Base-by-base conservation (phyloP, 2,797 vertebrate species). In the Etheostoma perlongum region DNA sequence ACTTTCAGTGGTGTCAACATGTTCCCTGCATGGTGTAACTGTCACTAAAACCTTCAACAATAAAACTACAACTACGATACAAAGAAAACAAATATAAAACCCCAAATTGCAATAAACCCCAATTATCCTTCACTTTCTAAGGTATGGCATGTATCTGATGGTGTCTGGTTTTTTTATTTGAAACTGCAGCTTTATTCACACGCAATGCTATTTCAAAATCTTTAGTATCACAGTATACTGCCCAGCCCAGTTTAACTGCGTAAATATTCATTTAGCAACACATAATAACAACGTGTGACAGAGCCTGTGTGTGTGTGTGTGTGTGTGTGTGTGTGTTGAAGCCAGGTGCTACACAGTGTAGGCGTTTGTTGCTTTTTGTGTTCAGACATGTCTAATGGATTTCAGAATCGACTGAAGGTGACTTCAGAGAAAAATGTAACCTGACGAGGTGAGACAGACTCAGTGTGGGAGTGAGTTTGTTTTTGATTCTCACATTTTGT, bases 371-470 rank as follows among this genome's bases (percentile, higher is more conserved):
- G 47, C 25, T 1, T 2, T 36, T 16, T 79, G 69, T 84, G 87
- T 84, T 80, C 75, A 80, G 83, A 74, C 90, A 81, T 25, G 87
- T 81, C 52, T 76, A 73, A 85, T 62, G 47, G 76, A 80, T 55
- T 67, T 46, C 60, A 67, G 77, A 67, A 48, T 44, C 14, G 33
- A 76, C 4, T 15, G 25, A 6, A 12, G 70, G 62, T 68, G 55
- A 71, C 73, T 69, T 67, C 6, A 70, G 58, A 74, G 33, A 83
- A 90, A 85, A 91, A 91, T 87, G 88, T 54, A 44, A 65, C 76
- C 76, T 16, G 78, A 85, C 90, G 60, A 85, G 88, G 78, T 72
- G 13, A 53, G 84, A 80, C 86, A 78, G 61, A 82, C 51, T 74
- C 15, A 0, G 1, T 44, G 55, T 55, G 78, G 66, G 74, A 80